These are phyloP conservation scores for Malurus cyaneus DNA, from an alignment of 2,113 vertebrate genomes.

Conservation along the genomic window DNA sequence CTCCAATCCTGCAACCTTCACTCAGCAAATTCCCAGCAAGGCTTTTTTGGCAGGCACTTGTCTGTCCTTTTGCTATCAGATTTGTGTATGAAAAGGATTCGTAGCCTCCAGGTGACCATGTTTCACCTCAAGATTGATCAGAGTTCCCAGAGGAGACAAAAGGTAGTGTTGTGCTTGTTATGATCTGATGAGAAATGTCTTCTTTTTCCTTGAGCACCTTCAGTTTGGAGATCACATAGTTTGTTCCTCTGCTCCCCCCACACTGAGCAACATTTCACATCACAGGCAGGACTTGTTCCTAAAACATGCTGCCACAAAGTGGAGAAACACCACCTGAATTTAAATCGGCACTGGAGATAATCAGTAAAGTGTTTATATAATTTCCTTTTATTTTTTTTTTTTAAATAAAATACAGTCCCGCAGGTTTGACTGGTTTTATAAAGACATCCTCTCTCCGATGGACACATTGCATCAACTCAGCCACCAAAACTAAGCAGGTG, in stretches of 20 bases:
- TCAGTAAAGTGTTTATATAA: background rate
- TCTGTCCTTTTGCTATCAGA: background rate
- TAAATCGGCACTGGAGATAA: background rate
- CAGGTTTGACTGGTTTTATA: conserved; percentile 2
- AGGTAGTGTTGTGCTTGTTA: background rate
- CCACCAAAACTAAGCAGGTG: background rate
- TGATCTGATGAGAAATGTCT: background rate
- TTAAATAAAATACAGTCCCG: background rate
- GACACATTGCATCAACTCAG: background rate
- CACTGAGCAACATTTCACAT: background rate
- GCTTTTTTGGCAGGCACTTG: background rate
- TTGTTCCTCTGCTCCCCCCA: background rate
- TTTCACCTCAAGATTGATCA: background rate
- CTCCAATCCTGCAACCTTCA: background rate
- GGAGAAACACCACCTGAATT: background rate
- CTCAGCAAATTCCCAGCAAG: background rate
- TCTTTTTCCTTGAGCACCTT: background rate
- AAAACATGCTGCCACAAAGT: background rate
- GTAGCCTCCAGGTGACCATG: fast-evolving
- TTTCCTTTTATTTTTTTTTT: conserved; percentile 20
- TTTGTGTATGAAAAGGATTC: background rate
- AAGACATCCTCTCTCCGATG: background rate
- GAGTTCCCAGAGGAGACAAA: background rate
- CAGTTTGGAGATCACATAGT: fast-evolving
- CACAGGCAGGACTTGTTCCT: background rate